phyloP scores from a whole-genome alignment of 1,140 invertebrate species.

The Aethina tumida region DNA sequence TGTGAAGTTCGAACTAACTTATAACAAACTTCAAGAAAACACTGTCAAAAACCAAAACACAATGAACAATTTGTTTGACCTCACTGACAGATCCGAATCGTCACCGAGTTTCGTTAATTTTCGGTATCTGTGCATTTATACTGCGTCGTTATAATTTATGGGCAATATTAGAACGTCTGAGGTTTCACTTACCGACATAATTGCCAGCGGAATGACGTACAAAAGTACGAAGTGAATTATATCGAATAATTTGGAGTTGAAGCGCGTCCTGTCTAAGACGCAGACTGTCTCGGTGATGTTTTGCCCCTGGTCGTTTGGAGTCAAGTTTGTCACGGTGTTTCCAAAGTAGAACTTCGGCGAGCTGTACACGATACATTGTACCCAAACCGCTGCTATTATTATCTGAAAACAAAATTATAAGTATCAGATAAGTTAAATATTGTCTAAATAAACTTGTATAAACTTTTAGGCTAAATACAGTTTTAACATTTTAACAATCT shows the following conservation, averaged over 20 bases:
- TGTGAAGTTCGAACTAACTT: too few species aligned
- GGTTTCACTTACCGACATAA: conserved; percentile 61
- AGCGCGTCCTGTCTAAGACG: conserved; percentile 58
- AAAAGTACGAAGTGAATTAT: conserved; percentile 65
- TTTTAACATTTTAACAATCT: background rate
- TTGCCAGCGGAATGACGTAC: conserved; percentile 59
- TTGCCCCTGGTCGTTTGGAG: conserved; percentile 43
- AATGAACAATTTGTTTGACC: too few species aligned
- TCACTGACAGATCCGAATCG: too few species aligned
- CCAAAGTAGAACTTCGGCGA: conserved; percentile 66
- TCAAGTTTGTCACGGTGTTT: conserved; percentile 51
- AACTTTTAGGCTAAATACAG: background rate
- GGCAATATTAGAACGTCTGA: background rate
- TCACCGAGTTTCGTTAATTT: too few species aligned
- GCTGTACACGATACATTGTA: conserved; percentile 63
- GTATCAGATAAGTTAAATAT: background rate
- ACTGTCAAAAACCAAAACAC: too few species aligned
- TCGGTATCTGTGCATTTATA: too few species aligned
- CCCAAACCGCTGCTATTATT: conserved; percentile 64
- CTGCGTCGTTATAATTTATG: background rate
- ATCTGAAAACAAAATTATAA: conserved; percentile 40
- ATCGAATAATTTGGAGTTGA: conserved; percentile 64
- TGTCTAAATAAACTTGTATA: too few species aligned
- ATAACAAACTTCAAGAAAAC: too few species aligned
- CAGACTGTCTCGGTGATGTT: conserved; percentile 57